Conservation (phyloP, 92 coral and sea anemone species). For the Epizoanthus rinbou region DNA sequence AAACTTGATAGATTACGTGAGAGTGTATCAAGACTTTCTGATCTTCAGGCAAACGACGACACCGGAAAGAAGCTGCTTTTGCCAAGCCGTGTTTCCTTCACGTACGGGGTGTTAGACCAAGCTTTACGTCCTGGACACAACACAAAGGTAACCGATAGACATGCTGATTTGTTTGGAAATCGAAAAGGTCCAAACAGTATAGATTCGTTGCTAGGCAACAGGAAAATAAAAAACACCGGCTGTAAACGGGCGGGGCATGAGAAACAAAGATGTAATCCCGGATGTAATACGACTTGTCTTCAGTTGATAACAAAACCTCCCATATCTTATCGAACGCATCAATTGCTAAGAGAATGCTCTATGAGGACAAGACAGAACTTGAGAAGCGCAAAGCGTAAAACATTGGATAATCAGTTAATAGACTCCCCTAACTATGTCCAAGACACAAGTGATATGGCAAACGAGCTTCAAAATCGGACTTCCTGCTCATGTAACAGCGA, state of each 20-base stretch:
- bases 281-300: neutral
- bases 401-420: neutral
- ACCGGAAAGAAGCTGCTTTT: neutral
- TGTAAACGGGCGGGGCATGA: neutral
- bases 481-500: too few relatives aligned
- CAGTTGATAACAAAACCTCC: neutral
- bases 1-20: conserved; percentile 23
- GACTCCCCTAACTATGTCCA: neutral
- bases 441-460: neutral
- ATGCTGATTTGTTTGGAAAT: neutral
- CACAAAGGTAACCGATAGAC: neutral
- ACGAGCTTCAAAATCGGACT: neutral
- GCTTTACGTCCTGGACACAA: neutral
- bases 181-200: neutral
- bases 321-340: neutral
- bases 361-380: conserved; percentile 21
- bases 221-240: neutral
- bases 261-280: too few relatives aligned
- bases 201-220: neutral
- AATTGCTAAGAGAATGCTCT: conserved; percentile 28
- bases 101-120: neutral
- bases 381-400: neutral
- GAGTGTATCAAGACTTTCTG: neutral
- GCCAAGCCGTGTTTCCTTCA: conserved; percentile 17
- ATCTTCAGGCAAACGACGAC: neutral